These are phyloP conservation scores for Linnaemya vulpina DNA, from an alignment of 2,888 invertebrate species.

Conservation along the genomic window DNA sequence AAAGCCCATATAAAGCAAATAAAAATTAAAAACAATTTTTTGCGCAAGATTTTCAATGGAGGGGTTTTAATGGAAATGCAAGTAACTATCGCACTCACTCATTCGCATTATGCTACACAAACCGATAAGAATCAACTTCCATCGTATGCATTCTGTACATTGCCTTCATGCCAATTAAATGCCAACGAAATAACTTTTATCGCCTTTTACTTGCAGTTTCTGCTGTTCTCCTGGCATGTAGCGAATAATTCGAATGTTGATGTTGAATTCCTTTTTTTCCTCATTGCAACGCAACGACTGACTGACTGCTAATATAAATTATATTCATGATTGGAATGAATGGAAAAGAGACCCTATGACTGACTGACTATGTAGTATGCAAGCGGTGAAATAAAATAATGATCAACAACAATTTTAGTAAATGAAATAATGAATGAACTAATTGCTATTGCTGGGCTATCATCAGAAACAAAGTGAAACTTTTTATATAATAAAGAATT, in stretches of 20 bases:
- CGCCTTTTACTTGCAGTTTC: conserved; percentile 43
- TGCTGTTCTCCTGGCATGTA: conserved; percentile 74
- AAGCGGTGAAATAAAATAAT: conserved; percentile 11
- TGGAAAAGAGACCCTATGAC: not conserved
- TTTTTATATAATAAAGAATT: not conserved
- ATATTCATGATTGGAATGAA: conserved; percentile 16
- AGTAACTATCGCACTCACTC: not conserved
- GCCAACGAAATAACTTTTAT: conserved; percentile 67
- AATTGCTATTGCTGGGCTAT: conserved; percentile 55
- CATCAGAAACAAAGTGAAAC: conserved; percentile 37
- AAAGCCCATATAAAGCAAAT: too few relatives aligned
- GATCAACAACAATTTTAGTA: conserved; percentile 33
- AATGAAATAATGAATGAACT: conserved; percentile 57
- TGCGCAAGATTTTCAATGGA: not conserved
- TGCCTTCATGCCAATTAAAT: conserved; percentile 71
- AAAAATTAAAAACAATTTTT: not conserved
- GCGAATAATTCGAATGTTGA: conserved; percentile 77
- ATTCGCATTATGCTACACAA: not conserved
- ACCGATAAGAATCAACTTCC: conserved; percentile 21
- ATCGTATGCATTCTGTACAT: conserved; percentile 51
- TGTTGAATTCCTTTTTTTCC: conserved; percentile 43
- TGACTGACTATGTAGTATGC: too few relatives aligned
- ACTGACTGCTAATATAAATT: not conserved
- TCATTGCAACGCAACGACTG: not conserved
- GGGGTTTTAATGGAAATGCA: conserved; percentile 3